phyloP scores from a whole-genome alignment of 2,113 vertebrate species.

The Neodontobutis hainanensis region DNA sequence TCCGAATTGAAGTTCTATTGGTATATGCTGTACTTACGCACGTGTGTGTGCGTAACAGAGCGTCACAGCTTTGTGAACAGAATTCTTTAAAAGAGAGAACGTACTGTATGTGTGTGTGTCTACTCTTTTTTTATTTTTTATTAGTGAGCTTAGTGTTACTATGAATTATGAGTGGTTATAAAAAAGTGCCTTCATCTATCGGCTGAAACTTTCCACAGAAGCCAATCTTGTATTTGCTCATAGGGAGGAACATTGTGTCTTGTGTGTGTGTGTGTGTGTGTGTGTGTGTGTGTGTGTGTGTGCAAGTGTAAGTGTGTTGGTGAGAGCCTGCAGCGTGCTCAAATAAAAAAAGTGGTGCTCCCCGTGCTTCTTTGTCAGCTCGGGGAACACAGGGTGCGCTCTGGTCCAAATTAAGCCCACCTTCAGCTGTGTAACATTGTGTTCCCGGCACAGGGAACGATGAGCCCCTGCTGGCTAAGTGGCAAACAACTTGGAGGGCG shows the following conservation, averaged over 20 bases:
- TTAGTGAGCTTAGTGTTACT: slow-evolving; percentile 1
- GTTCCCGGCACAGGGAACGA: slow-evolving; percentile 54
- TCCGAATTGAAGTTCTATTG: slow-evolving; percentile 26
- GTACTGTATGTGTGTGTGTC: not conserved
- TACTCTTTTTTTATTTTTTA: slow-evolving; percentile 4
- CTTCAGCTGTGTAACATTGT: slow-evolving; percentile 57
- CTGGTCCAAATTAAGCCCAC: slow-evolving; percentile 54
- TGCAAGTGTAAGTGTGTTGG: not conserved
- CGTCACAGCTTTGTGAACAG: slow-evolving; percentile 7
- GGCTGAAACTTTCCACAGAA: slow-evolving; percentile 26
- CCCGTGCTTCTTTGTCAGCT: slow-evolving; percentile 42
- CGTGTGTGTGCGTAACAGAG: slow-evolving; percentile 3
- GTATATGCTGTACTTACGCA: slow-evolving; percentile 15
- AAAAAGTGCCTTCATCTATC: slow-evolving; percentile 26
- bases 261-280: slow-evolving; percentile 9
- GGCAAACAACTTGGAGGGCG: slow-evolving; percentile 45
- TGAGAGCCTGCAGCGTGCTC: slow-evolving; percentile 13
- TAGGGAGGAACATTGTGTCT: slow-evolving; percentile 48
- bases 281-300: not conserved
- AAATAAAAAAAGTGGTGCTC: slow-evolving; percentile 37
- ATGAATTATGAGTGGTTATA: not conserved
- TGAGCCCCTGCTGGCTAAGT: slow-evolving; percentile 35
- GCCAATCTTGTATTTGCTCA: slow-evolving; percentile 14
- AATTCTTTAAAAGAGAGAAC: slow-evolving; percentile 13
- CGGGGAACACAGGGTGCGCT: slow-evolving; percentile 47